Evolutionary conservation across 2,888 invertebrate genomes (phyloP), one percentile per base, ranked within the genome.

Genomic region (Pimpla rufipes): DNA sequence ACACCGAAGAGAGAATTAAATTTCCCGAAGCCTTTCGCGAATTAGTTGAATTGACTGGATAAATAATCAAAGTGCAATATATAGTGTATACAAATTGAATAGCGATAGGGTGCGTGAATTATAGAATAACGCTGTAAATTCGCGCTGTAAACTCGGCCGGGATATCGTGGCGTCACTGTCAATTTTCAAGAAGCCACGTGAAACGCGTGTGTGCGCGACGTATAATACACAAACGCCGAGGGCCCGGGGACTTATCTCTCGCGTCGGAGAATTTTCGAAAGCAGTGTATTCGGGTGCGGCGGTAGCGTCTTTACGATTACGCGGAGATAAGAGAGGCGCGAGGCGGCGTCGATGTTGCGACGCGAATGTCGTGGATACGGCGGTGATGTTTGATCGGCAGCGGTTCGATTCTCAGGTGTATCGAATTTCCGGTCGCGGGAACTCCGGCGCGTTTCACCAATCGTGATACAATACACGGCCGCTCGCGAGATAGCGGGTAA

Each of bases 401-500:
- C n/a, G 35, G 5, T 29, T 77, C 21, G 47, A 68, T 18, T 10
- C 16, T 62, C 62, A 62, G 16, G 62, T 62, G 37, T 40, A 16
- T 62, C n/a, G n/a, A 18, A 37, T 62, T 37, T 29, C 18, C 29
- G n/a, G 35, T 11, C 16, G 13, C 6, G 16, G 13, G 13, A n/a
- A n/a, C n/a, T n/a, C n/a, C n/a, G 4, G 29, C n/a, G 1, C 7
- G 6, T 16, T n/a, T n/a, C 29, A 35, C 35, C 35, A 35, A 29
- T 59, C 57, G 57, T 29, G 23, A n/a, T 57, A 62, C 62, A 35
- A 62, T 16, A 35, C 62, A 35, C 37, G 16, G n/a, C 29, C 21
- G 18, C 62, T 62, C 59, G 40, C 6, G 57, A 42, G 62, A 62
- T 57, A 82, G 78, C 62, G 73, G 68, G 67, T 62, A 76, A 68